These are phyloP conservation scores for Poecile montanus DNA, from an alignment of 2,797 vertebrate genomes.

Conservation along the genomic window DNA sequence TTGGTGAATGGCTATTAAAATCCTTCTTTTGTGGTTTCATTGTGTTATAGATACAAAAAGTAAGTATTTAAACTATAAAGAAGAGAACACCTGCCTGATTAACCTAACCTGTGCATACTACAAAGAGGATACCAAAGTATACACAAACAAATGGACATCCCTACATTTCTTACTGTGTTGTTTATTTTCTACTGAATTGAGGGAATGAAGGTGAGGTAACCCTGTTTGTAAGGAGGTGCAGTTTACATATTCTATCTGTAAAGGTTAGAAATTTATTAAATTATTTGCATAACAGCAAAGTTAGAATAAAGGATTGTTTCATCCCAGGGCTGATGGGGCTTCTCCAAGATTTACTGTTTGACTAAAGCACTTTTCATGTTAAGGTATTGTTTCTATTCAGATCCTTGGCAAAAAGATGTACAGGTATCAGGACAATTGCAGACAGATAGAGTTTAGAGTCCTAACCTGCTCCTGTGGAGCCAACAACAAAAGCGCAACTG, in stretches of 20 bases:
- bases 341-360: neutral
- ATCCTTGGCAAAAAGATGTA: neutral
- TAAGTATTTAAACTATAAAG: neutral
- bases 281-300: neutral
- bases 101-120: neutral
- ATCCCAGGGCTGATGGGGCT: neutral
- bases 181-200: neutral
- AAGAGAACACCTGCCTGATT: neutral
- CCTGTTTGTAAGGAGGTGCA: neutral
- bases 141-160: neutral
- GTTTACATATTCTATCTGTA: neutral
- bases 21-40: neutral
- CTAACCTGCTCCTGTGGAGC: neutral
- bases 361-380: neutral
- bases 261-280: neutral
- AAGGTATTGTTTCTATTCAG: neutral
- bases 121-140: neutral
- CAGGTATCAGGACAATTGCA: neutral
- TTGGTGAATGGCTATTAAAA: neutral
- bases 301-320: neutral
- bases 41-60: neutral
- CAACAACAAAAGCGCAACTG: neutral
- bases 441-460: neutral
- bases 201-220: neutral
- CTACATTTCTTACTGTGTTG: neutral